Evolutionary conservation across 2,113 vertebrate genomes (phyloP), one percentile per base, ranked within the genome.

Genomic region (Sapayoa aenigma): DNA sequence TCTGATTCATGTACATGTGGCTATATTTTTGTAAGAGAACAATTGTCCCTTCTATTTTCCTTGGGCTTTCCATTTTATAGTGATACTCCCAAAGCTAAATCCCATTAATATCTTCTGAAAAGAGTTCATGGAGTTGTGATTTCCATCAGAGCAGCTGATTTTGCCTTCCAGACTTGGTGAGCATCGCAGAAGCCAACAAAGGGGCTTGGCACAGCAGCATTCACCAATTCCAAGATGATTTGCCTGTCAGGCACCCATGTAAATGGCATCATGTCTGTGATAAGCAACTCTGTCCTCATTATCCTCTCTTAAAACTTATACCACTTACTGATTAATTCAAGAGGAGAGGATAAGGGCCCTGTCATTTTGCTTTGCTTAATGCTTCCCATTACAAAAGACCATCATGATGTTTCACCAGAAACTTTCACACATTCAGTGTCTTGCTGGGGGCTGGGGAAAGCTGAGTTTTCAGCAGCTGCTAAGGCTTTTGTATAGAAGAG

Each of bases 211-310:
- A 90, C 62, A 93, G 59, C 58, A 73, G 44, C 44, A 35, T 42
- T 83, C 37, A 67, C 22, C 85, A 76, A 46, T 93, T 96, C 75
- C 84, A 59, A 55, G 65, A 82, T 59, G 28, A 91, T 89, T 69
- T 94, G 63, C 67, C 62, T 94, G 75, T 90, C 78, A 92, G 80
- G 30, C 77, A 58, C 69, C 33, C 33, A 9, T 84, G 78, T 60
- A 92, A 86, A 87, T 73, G 78, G 71, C 52, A 50, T 69, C 3
- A 0, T 56, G 42, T 69, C 67, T 33, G 14, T 73, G 59, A 87
- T 91, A 89, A 96, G 89, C 31, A 91, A 58, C 68, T 77, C 35
- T 58, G 4, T 69, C 77, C 72, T 91, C 72, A 91, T 94, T 92
- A 93, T 91, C 41, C 67, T 89, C 75, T 73, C 66, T 79, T 73